Percentiles rank a stretch among this genome's conserved stretches.
These are phyloP conservation scores for Otolemur crassicaudatus DNA, from an alignment of 2,797 vertebrate genomes.

Conservation along the genomic window DNA sequence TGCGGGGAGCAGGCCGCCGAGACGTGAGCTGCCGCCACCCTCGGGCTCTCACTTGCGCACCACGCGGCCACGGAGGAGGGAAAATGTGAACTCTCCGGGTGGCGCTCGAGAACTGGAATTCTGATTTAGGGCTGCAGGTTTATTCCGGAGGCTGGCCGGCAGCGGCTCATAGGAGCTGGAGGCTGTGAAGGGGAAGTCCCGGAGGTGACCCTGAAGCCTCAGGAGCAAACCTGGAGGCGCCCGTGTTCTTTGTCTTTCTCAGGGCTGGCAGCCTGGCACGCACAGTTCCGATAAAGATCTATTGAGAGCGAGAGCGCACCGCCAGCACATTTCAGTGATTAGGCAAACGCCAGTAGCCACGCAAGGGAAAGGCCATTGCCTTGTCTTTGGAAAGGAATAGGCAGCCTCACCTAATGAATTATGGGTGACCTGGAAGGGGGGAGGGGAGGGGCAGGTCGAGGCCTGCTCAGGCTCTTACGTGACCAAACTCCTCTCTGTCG, in stretches of 20 bases:
- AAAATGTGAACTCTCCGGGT: constrained; percentile 72
- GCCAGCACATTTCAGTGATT: constrained; percentile 69
- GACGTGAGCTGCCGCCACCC: constrained; percentile 21
- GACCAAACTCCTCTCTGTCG: not conserved
- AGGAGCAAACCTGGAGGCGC: constrained; percentile 58
- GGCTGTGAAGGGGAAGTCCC: constrained; percentile 41
- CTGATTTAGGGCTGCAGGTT: constrained; percentile 79
- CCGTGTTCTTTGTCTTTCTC: constrained; percentile 77
- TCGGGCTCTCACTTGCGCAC: constrained; percentile 16
- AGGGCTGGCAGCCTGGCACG: constrained; percentile 70
- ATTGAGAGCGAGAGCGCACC: constrained; percentile 39
- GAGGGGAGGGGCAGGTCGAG: not conserved
- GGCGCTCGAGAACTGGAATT: constrained; percentile 84
- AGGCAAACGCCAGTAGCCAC: constrained; percentile 35
- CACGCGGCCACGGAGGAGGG: constrained; percentile 39
- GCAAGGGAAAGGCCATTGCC: constrained; percentile 44
- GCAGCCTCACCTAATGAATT: constrained; percentile 55
- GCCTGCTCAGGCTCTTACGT: not conserved
- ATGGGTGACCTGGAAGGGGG: constrained; percentile 47
- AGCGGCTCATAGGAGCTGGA: not conserved
- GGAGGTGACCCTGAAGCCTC: constrained; percentile 60
- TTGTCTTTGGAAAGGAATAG: constrained; percentile 62
- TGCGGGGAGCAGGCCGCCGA: not conserved
- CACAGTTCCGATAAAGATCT: constrained; percentile 60
- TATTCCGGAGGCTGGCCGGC: constrained; percentile 22